phyloP scores from a whole-genome alignment of 2,888 invertebrate species.

The Acrocyrtus sp. region DNA sequence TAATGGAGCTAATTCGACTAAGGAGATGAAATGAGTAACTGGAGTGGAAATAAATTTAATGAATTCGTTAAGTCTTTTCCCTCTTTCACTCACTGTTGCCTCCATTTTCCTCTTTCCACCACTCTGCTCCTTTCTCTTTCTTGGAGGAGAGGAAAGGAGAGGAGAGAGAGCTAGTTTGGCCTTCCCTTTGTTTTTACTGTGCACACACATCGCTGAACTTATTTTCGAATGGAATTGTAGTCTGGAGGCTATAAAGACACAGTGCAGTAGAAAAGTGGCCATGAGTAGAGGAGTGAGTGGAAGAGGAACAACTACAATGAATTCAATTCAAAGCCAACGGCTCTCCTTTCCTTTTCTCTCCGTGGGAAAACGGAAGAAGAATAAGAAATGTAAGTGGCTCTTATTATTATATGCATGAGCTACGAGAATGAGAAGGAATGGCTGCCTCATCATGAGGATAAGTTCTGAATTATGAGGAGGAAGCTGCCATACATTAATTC shows the following conservation, averaged over 20 bases:
- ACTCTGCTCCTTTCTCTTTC: conserved; percentile 18
- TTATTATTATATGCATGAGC: conserved; percentile 50
- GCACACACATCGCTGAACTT: conserved; percentile 50
- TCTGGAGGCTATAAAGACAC: conserved; percentile 38
- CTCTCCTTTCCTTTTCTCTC: neutral
- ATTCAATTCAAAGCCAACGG: neutral
- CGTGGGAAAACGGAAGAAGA: conserved; percentile 6
- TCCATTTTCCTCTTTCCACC: conserved; percentile 5
- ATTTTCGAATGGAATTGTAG: conserved; percentile 50
- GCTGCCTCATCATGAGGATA: conserved; percentile 1
- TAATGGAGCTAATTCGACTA: conserved; percentile 57
- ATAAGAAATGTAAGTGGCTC: conserved; percentile 40
- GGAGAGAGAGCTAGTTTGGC: conserved; percentile 13
- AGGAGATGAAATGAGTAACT: conserved; percentile 57
- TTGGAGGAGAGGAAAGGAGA: conserved; percentile 20
- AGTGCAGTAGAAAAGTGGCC: conserved; percentile 4
- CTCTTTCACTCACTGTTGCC: conserved; percentile 39
- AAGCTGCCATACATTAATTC: too few relatives aligned
- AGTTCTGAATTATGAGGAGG: conserved; percentile 27
- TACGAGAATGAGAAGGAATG: conserved; percentile 35
- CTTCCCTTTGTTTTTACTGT: conserved; percentile 52
- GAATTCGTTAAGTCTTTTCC: conserved; percentile 55
- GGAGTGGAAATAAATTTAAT: conserved; percentile 57
- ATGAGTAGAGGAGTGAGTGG: conserved; percentile 5
- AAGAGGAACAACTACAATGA: conserved; percentile 2